phyloP scores from a whole-genome alignment of 2,888 invertebrate species.

The Ichneumon xanthorius region DNA sequence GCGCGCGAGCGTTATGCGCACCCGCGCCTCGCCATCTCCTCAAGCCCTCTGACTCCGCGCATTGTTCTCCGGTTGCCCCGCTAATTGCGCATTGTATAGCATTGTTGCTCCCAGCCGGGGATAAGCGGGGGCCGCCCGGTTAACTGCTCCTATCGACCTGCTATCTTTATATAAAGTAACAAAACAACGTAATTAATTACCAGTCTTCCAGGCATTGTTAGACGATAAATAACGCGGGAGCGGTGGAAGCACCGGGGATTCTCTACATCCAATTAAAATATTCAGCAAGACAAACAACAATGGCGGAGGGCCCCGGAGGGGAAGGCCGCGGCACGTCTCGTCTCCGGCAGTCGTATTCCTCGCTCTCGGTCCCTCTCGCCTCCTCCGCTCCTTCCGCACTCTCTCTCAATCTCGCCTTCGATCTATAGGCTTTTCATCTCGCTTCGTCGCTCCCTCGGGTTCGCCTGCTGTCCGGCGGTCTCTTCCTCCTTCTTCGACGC shows the following conservation, averaged over 20 bases:
- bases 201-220: constrained; percentile 83
- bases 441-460: constrained; percentile 37
- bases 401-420: constrained; percentile 36
- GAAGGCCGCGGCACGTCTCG: constrained; percentile 58
- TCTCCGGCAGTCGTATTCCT: constrained; percentile 52
- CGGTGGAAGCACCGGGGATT: constrained; percentile 67
- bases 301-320: constrained; percentile 69
- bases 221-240: constrained; percentile 83
- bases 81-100: constrained; percentile 84
- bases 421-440: constrained; percentile 32
- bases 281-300: constrained; percentile 85
- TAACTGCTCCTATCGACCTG: constrained; percentile 82
- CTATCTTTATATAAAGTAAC: constrained; percentile 84
- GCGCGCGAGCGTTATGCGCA: constrained; percentile 32
- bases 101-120: constrained; percentile 77
- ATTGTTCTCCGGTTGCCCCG: constrained; percentile 73
- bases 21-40: constrained; percentile 38
- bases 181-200: constrained; percentile 85
- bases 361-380: constrained; percentile 37
- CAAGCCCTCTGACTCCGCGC: constrained; percentile 62
- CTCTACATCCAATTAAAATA: constrained; percentile 83
- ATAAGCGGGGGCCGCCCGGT: constrained; percentile 71
- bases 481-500: constrained; percentile 42
- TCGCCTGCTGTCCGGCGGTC: constrained; percentile 2
- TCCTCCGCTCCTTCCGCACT: constrained; percentile 23